These are phyloP conservation scores for Oryzias celebensis DNA, from an alignment of 2,113 vertebrate species.

Conservation along the genomic window DNA sequence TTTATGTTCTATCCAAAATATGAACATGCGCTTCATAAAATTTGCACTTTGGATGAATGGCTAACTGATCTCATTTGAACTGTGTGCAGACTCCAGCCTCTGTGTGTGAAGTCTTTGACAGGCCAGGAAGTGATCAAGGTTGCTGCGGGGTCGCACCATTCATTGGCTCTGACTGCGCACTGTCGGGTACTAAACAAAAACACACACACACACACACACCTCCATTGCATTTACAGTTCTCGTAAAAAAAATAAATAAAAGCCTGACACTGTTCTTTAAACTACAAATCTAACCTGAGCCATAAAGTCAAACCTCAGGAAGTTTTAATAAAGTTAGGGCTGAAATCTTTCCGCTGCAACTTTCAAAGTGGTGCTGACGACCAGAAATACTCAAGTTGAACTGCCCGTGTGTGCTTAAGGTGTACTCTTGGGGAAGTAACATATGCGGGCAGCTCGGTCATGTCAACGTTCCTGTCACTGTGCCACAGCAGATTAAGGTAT, in stretches of 20 bases:
- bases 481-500: slow-evolving; percentile 89
- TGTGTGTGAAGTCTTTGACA: slow-evolving; percentile 90
- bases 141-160: slow-evolving; percentile 89
- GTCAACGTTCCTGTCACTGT: slow-evolving; percentile 84
- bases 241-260: no score
- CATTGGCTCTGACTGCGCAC: slow-evolving; percentile 68
- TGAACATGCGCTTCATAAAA: no score
- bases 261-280: no score
- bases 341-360: neutral
- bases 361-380: neutral
- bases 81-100: slow-evolving; percentile 86
- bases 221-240: no score
- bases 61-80: neutral
- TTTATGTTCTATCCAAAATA: no score
- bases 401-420: slow-evolving; percentile 75
- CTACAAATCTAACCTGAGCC: neutral
- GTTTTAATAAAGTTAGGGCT: neutral
- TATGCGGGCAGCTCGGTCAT: slow-evolving; percentile 89
- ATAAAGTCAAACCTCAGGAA: neutral
- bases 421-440: slow-evolving; percentile 94
- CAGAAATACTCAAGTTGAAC: neutral
- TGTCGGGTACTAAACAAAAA: slow-evolving; percentile 57
- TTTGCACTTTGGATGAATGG: no score
- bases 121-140: slow-evolving; percentile 92
- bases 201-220: neutral